Evolutionary conservation across 1,140 invertebrate species (phyloP), one percentile per base, ranked within the genome.

Genomic region (Aphidius ervi): DNA sequence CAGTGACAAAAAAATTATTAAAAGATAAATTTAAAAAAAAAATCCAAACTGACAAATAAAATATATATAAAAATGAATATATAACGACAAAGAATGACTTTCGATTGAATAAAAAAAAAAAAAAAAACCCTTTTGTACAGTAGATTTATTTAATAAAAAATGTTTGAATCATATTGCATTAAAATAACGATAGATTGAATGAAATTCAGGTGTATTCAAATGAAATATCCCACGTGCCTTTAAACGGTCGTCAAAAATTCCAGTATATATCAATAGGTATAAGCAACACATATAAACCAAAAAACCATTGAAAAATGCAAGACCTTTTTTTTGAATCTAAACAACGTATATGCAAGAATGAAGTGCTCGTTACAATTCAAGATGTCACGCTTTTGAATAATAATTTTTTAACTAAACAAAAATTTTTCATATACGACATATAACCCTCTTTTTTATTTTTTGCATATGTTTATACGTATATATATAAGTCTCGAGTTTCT

Each of bases 401-500:
- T 49, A 31, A 31, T 54, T 54, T 31, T 39, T 52, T 5, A 42
- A 54, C 40, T 41, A 7, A 10, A 43, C 9, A 10, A 3, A 43
- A 52, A 16, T 9, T 9, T 9, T 62, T 37, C 41, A 41, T 9
- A 62, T 58, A 63, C 31, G 49, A 63, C 58, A 62, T 61, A 41
- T 52, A 9, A 39, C 7, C 37, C 40, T 54, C 52, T 10, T 42
- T 56, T 8, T 62, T 37, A n/a, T n/a, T 56, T 54, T 40, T 59
- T 41, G 59, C 16, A 49, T 9, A 23, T 52, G 42, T 16, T 45
- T 39, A 37, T 63, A n/a, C 16, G 16, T 43, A 46, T 43, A 64
- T 43, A 64, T 16, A 65, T 59, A 63, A 64, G 63, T 69, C 65
- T 67, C 64, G 64, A 62, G 62, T 61, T 58, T 58, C 59, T 45